Percentiles rank a stretch among this genome's conserved stretches.
These are phyloP conservation scores for Spilogale gracilis DNA, from an alignment of 2,113 vertebrate species.

Conservation along the genomic window DNA sequence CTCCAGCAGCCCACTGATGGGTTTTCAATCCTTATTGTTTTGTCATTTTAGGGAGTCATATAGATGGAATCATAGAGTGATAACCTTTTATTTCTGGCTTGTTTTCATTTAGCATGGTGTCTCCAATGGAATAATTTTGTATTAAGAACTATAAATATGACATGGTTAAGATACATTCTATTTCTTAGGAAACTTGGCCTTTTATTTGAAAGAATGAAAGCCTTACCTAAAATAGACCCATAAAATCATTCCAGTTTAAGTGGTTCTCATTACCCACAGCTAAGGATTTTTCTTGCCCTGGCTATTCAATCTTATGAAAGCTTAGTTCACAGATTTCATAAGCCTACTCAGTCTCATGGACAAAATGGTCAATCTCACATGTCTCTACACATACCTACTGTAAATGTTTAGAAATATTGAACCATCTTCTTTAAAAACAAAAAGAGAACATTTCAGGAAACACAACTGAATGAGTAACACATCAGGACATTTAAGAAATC, in stretches of 20 bases:
- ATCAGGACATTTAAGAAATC: neutral
- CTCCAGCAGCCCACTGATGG: neutral
- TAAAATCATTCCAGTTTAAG: neutral
- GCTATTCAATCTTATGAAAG: neutral
- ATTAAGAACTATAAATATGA: neutral
- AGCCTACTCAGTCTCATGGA: neutral
- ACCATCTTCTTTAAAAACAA: neutral
- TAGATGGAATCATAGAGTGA: neutral
- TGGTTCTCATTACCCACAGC: neutral
- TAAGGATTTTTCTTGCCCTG: neutral
- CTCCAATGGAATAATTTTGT: neutral
- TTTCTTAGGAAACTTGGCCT: neutral
- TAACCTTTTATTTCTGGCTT: neutral
- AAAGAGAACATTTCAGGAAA: neutral
- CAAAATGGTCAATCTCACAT: neutral
- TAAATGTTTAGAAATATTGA: conserved; percentile 24
- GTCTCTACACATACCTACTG: neutral
- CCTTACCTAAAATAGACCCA: neutral
- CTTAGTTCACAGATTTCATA: neutral
- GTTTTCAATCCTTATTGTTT: neutral
- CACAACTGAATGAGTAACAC: neutral
- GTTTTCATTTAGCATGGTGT: neutral
- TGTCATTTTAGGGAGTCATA: neutral
- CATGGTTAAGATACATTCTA: neutral
- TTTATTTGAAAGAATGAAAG: neutral